A percentile compares a stretch with the other conserved stretches of the same genome.
Conservation (phyloP, 1,140 invertebrate species). For the Dreissena polymorpha region DNA sequence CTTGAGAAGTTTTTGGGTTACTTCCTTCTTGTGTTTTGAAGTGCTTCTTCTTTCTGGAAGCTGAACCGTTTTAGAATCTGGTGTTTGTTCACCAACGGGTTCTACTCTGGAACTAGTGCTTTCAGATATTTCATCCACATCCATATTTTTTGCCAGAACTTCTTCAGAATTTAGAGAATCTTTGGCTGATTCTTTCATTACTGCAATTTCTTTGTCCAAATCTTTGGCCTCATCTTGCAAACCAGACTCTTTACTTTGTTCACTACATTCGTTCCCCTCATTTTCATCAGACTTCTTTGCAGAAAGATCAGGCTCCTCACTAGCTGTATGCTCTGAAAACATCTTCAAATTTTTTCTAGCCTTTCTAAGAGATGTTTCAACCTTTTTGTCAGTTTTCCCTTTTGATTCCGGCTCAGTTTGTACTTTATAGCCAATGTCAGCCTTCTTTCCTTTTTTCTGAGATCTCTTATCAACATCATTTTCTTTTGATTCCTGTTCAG, state of each 20-base stretch:
- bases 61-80: slow-evolving; percentile 42
- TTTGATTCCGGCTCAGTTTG: not conserved
- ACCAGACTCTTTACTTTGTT: too few relatives aligned
- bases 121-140: not conserved
- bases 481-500: not conserved
- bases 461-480: not conserved
- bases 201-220: not conserved
- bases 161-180: not conserved
- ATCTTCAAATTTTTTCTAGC: slow-evolving; percentile 12
- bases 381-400: not conserved
- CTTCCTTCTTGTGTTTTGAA: slow-evolving; percentile 66
- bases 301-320: not conserved
- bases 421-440: not conserved
- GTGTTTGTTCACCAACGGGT: slow-evolving; percentile 60
- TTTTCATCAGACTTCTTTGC: slow-evolving; percentile 5
- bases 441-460: not conserved
- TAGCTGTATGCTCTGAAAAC: too few relatives aligned
- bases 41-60: slow-evolving; percentile 59
- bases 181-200: slow-evolving; percentile 5
- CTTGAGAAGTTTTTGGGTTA: slow-evolving; percentile 44
- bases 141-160: not conserved
- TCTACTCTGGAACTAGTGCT: not conserved
- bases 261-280: not conserved
- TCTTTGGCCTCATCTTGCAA: too few relatives aligned
- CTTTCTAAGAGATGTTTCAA: too few relatives aligned